Evolutionary conservation across 1,140 invertebrate genomes (phyloP), one percentile per base, ranked within the genome.

Genomic region (Andrena cerasifolii): DNA sequence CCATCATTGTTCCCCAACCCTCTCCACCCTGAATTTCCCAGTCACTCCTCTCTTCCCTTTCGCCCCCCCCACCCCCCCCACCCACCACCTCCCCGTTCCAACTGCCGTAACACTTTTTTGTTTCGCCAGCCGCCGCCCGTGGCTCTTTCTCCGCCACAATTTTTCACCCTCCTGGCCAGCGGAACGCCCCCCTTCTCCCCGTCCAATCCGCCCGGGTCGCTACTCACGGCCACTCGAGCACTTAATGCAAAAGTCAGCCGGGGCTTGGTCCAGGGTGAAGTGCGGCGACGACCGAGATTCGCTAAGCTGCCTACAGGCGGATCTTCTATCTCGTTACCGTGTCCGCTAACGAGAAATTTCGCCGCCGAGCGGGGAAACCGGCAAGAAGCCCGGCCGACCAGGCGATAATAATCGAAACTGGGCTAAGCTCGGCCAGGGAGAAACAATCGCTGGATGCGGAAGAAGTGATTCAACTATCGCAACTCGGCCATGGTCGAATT

Each of bases 291-390:
- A 58, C 63, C 63, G 63, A 76, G 74, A 76, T 59, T 68, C 45
- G 36, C 36, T 3, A 40, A 10, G 10, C 40, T 33, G 36, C 28
- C 28, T 59, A 59, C 56, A 59, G 63, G 21, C 40, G 62, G 54
- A 76, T 68, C 75, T 70, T 54, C 75, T 63, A 36, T 49, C 66
- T 78, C 66, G 66, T 78, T 70, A 78, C 58, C 49, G 56, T 33
- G 58, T 54, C 58, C 54, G 49, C 58, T 78, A 70, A 78, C 66
- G 75, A 78, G 75, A 78, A 78, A 78, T 78, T 78, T 70, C 75
- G 66, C 59, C 49, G 58, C 71, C 58, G 66, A 78, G 75, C 66
- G 56, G 14, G 63, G 66, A 40, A 40, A 10, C 36, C 36, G 36
- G 40, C 16, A 70, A 78, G 75, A 70, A 78, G 10, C 43, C 40